Percentiles rank a stretch among this genome's conserved stretches.
These are phyloP conservation scores for Bombus superbus DNA, from an alignment of 1,140 invertebrate species.

Conservation along the genomic window DNA sequence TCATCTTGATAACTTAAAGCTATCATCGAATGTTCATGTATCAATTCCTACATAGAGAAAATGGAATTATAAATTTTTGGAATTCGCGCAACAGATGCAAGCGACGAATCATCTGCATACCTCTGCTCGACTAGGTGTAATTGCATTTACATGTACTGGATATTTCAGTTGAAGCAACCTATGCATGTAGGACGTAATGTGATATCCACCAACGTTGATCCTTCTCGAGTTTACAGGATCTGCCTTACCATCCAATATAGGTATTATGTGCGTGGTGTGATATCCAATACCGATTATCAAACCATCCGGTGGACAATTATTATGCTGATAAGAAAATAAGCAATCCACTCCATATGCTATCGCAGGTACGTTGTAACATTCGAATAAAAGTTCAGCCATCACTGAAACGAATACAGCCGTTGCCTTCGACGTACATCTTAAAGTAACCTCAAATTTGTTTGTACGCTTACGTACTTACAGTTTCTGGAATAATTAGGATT, in stretches of 20 bases:
- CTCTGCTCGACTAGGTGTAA: constrained; percentile 93
- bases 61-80: background rate
- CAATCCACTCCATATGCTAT: constrained; percentile 95
- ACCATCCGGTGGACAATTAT: constrained; percentile 86
- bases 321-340: constrained; percentile 90
- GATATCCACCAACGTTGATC: constrained; percentile 94
- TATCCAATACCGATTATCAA: constrained; percentile 94
- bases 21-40: constrained; percentile 91
- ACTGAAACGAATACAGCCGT: constrained; percentile 84
- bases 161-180: constrained; percentile 97
- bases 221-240: constrained; percentile 88
- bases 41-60: constrained; percentile 85
- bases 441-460: constrained; percentile 36
- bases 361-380: constrained; percentile 94
- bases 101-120: constrained; percentile 74
- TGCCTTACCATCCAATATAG: constrained; percentile 89
- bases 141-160: constrained; percentile 93
- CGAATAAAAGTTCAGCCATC: constrained; percentile 97
- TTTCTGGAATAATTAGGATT: constrained; percentile 96
- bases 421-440: constrained; percentile 16
- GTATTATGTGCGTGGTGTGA: constrained; percentile 94
- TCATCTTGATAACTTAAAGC: constrained; percentile 91
- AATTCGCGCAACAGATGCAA: background rate
- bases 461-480: constrained; percentile 85
- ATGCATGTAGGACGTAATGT: constrained; percentile 93